phyloP scores from a whole-genome alignment of 2,113 vertebrate genomes.

The Ginglymostoma cirratum region DNA sequence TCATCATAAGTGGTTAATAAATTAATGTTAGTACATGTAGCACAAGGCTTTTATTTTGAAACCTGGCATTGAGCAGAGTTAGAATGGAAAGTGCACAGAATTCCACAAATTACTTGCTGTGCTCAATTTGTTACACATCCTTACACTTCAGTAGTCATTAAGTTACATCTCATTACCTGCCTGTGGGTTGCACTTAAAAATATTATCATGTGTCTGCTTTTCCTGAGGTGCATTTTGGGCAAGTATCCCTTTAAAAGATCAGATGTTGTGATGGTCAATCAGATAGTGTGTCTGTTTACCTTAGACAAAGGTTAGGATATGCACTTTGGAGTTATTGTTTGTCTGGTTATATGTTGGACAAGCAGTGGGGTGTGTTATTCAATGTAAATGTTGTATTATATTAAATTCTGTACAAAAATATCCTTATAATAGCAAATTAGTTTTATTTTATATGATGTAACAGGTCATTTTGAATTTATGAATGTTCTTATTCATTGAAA shows the following conservation, averaged over 20 bases:
- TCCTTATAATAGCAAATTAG: conserved; percentile 42
- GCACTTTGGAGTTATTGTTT: conserved; percentile 34
- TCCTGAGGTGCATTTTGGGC: conserved; percentile 18
- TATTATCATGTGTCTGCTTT: neutral
- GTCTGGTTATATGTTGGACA: neutral
- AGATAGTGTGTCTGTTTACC: neutral
- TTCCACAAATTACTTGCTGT: neutral
- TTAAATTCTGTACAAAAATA: conserved; percentile 26
- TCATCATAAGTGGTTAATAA: neutral
- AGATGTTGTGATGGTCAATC: neutral
- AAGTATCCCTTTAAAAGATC: neutral
- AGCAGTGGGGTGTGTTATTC: neutral
- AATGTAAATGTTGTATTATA: conserved; percentile 27
- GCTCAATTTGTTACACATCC: neutral
- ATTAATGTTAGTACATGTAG: neutral
- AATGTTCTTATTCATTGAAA: conserved; percentile 54
- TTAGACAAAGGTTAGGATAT: neutral
- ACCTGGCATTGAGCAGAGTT: neutral
- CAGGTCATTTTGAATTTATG: conserved; percentile 51
- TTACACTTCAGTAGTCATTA: neutral
- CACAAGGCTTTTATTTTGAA: neutral
- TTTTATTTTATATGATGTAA: conserved; percentile 59
- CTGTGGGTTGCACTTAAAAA: neutral
- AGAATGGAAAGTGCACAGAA: neutral
- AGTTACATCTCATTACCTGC: neutral